phyloP scores from a whole-genome alignment of 1,140 invertebrate genomes.

The Pseudomyrmex gracilis region DNA sequence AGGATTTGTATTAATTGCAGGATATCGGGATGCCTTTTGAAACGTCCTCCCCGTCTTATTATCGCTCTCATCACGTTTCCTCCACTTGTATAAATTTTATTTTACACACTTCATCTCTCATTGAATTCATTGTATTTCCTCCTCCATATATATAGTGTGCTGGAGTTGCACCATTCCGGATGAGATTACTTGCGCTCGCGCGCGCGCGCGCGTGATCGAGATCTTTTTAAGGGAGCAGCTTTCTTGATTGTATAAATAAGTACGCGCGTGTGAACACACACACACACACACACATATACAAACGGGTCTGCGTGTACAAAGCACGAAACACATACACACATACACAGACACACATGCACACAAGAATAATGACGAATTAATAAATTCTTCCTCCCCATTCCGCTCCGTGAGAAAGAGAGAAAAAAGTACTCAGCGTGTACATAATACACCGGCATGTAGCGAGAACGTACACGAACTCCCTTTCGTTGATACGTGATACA shows the following conservation, averaged over 20 bases:
- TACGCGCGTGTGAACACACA: not conserved
- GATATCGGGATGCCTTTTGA: not conserved
- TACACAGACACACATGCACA: not conserved
- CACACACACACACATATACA: not conserved
- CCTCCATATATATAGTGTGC: not conserved
- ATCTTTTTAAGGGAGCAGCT: constrained; percentile 15
- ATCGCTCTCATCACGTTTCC: not conserved
- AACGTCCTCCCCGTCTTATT: not conserved
- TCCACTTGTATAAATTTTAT: not conserved
- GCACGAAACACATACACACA: not conserved
- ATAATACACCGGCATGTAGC: constrained; percentile 21
- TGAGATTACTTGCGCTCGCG: not conserved
- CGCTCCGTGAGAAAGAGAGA: not conserved
- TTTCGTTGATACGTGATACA: constrained; percentile 17
- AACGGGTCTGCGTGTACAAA: constrained; percentile 25
- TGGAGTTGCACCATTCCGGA: constrained; percentile 7
- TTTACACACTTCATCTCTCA: not conserved
- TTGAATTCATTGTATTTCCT: not conserved
- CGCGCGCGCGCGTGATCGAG: not conserved
- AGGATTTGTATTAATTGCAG: not conserved
- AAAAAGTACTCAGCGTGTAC: constrained; percentile 27
- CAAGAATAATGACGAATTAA: not conserved
- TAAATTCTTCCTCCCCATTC: too few relatives aligned
- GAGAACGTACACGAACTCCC: constrained; percentile 4
- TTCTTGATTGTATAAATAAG: not conserved